Evolutionary conservation across 2,888 invertebrate genomes (phyloP).

Genomic region (Cerastoderma edule): DNA sequence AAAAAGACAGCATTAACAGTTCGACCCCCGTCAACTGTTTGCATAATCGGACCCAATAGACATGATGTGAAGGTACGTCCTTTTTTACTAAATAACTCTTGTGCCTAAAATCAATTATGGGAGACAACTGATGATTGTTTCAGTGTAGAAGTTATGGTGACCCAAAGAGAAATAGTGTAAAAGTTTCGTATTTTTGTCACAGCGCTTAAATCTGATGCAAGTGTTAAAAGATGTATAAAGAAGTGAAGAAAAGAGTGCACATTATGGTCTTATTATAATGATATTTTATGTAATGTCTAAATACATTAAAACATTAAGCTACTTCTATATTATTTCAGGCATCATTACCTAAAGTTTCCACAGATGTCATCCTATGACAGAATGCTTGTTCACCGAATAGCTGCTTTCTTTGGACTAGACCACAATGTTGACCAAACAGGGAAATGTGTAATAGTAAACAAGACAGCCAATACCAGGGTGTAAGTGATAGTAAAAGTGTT

Average conservation of each 20-base stretch:
- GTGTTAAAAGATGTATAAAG: not conserved
- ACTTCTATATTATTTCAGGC: constrained; percentile 69
- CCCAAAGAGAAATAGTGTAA: too few relatives aligned
- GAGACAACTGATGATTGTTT: too few relatives aligned
- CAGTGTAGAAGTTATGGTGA: too few relatives aligned
- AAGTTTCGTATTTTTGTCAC: too few relatives aligned
- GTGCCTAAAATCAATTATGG: too few relatives aligned
- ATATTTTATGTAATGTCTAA: not conserved
- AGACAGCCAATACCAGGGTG: constrained; percentile 89
- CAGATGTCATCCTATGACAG: constrained; percentile 98
- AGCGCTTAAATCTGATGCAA: too few relatives aligned
- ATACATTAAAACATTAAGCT: not conserved
- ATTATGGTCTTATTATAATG: not conserved
- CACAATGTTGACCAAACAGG: constrained; percentile 95
- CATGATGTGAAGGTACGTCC: too few relatives aligned
- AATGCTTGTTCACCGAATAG: constrained; percentile 97
- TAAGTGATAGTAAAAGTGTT: constrained; percentile 64
- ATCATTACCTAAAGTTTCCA: constrained; percentile 91
- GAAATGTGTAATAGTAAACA: constrained; percentile 89
- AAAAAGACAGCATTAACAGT: too few relatives aligned
- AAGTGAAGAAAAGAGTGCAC: not conserved
- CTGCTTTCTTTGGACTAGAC: constrained; percentile 96
- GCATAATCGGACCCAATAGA: too few relatives aligned
- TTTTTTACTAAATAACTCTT: too few relatives aligned
- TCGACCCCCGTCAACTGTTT: too few relatives aligned